Evolutionary conservation across 2,797 vertebrate genomes (phyloP), one percentile per base, ranked within the genome.

Genomic region (Luscinia megarhynchos): DNA sequence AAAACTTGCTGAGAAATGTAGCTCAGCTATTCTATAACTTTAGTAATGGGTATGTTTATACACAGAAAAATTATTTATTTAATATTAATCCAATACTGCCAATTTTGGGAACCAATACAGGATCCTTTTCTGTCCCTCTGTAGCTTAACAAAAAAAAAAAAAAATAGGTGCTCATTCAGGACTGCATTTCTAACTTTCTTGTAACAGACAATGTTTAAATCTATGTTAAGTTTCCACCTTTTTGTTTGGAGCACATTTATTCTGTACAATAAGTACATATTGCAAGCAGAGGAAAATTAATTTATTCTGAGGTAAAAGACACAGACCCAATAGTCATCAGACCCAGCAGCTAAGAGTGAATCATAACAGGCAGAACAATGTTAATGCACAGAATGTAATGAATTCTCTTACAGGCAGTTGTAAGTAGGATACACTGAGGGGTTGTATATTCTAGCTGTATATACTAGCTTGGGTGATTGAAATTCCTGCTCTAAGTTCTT

Each of bases 381-480:
- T 76, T 88, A 95, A 92, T 74, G 77, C 20, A 84, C 45, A 68
- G 50, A 79, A 69, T 67, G 34, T 30, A 89, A 82, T 82, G 72
- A 90, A 93, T 93, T 90, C 72, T 76, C 43, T 80, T 51, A 70
- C 1, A 87, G 69, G 68, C 75, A 85, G 32, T 54, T 90, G 66
- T 64, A 92, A 90, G 81, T 57, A 83, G 75, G 32, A 53, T 96
- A 15, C 59, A 54, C 20, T 62, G 57, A 76, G 50, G 29, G n/a
- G 19, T 58, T 93, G 81, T 92, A 43, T 94, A 92, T n/a, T 89
- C 41, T 29, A 55, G 27, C 61, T 96, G 75, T 93, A 85, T 94
- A 94, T 90, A 90, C 50, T 74, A 46, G 9, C 4, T 36, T 76
- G 59, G 74, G 48, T 89, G 88, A 95, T 43, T 83, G 91, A 92